phyloP scores from a whole-genome alignment of 1,140 invertebrate species.

The Anastrepha obliqua region DNA sequence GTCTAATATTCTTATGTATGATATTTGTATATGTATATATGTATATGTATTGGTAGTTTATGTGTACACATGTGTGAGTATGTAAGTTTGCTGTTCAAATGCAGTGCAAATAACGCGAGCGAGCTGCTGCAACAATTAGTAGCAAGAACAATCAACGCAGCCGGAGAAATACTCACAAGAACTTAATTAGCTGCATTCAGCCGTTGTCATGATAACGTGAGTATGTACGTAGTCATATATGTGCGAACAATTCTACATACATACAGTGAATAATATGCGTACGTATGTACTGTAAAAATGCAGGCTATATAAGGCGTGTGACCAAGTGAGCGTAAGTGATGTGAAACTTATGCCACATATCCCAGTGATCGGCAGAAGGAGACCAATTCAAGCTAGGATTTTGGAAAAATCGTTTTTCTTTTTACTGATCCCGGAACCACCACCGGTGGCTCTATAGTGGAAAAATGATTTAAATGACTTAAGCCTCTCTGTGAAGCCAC shows the following conservation, averaged over 20 bases:
- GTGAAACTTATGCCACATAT: background rate
- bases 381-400: too few relatives aligned
- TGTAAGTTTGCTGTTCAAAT: background rate
- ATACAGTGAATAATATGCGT: too few relatives aligned
- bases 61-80: background rate
- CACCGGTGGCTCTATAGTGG: too few relatives aligned
- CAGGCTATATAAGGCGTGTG: background rate
- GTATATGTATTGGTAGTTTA: background rate
- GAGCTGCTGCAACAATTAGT: constrained; percentile 39
- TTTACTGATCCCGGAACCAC: too few relatives aligned
- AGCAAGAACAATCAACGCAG: constrained; percentile 7
- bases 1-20: background rate
- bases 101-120: background rate
- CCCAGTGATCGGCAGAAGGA: background rate
- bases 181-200: constrained; percentile 36
- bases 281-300: background rate
- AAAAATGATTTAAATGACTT: too few relatives aligned
- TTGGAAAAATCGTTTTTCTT: too few relatives aligned
- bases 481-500: too few relatives aligned
- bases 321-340: background rate
- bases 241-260: too few relatives aligned
- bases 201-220: background rate
- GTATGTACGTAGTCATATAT: background rate
- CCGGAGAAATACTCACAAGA: constrained; percentile 38
- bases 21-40: background rate